Evolutionary conservation across 2,113 vertebrate genomes (phyloP), one percentile per base, ranked within the genome.

Genomic region (Formicarius rufipectus): DNA sequence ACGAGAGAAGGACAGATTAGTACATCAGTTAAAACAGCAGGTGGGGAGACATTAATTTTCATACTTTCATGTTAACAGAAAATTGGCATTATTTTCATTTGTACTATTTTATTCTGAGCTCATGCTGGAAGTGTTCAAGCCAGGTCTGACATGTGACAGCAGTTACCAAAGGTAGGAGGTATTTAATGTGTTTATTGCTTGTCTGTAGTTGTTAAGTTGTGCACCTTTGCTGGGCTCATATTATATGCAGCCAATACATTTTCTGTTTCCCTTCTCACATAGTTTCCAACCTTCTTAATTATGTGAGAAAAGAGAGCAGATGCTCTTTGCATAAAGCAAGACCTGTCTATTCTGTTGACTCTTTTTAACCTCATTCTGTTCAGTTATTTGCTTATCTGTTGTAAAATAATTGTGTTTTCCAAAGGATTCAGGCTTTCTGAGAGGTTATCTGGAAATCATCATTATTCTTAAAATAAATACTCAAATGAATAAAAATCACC

Each of bases 1-100:
- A 97, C 97, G 99, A 94, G 99, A 99, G 90, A 99, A 99, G 94
- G 99, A 99, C 97, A 98, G 99, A 97, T 98, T 99, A 84, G 99
- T 99, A 92, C 99, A 99, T 94, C 99, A 99, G 94, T 98, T 99
- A 96, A 99, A 99, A 96, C 99, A 99, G 96, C 99, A 99, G 97
- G 99, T 99, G 92, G 97, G 98, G 85, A 95, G 74, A 94, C 44
- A 58, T 87, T 92, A 5, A 44, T 50, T 95, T 86, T 89, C 67
- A 37, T 84, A 42, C 42, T 93, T 91, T 79, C 62, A 55, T 82
- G 40, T 44, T 45, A 79, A 55, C 78, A 79, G 92, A 64, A 89
- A 86, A 88, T 47, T 72, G 45, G 9, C 55, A 25, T 81, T 66
- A n/a, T 47, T 93, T 95, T 90, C 24, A 71, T 96, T 94, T 94